phyloP scores from a whole-genome alignment of 2,113 vertebrate genomes.

The Oreotrochilus melanogaster region DNA sequence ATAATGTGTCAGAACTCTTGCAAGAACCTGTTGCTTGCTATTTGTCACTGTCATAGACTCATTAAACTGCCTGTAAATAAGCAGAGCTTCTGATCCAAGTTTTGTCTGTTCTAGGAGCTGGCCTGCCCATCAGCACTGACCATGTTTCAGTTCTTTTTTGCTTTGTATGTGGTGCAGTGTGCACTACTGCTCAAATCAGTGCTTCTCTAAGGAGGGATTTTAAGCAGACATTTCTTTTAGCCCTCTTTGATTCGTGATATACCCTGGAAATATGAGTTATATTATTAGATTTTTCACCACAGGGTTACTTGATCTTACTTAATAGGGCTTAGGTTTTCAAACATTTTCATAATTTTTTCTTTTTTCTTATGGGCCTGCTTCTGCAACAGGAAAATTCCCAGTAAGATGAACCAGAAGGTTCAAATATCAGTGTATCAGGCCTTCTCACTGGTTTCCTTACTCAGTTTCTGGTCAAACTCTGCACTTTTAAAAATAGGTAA shows the following conservation, averaged over 20 bases:
- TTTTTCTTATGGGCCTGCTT: background rate
- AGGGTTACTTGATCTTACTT: background rate
- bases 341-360: background rate
- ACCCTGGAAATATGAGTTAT: background rate
- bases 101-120: accelerated
- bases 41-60: background rate
- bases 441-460: background rate
- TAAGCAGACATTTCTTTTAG: background rate
- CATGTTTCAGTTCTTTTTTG: background rate
- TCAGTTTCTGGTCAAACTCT: background rate
- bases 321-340: background rate
- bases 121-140: background rate
- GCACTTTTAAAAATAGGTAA: background rate
- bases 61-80: background rate
- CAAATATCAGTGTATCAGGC: background rate
- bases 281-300: background rate
- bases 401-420: background rate
- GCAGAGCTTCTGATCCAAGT: background rate
- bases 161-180: background rate
- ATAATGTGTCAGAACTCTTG: background rate
- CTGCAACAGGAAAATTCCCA: background rate
- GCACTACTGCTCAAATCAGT: background rate
- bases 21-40: background rate
- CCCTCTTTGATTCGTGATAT: background rate
- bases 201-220: background rate